Percentiles rank a stretch among this genome's conserved stretches.
These are phyloP conservation scores for Steinernema hermaphroditum DNA, from an alignment of 2,888 invertebrate genomes.

Conservation along the genomic window DNA sequence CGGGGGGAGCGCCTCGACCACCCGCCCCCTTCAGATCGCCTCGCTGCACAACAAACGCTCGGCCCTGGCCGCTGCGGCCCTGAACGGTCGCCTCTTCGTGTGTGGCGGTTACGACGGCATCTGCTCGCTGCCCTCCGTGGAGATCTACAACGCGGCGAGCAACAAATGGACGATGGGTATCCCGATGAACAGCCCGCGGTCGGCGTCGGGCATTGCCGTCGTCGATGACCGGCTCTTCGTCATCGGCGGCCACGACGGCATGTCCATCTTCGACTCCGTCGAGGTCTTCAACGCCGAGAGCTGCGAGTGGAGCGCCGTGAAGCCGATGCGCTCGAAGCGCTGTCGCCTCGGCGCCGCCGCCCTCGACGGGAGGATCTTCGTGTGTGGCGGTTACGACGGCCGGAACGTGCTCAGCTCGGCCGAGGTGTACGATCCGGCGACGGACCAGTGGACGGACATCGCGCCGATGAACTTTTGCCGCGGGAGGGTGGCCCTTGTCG, in stretches of 20 bases:
- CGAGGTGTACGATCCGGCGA: constrained; percentile 70
- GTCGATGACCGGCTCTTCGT: constrained; percentile 68
- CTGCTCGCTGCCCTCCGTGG: constrained; percentile 78
- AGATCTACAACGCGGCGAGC: constrained; percentile 68
- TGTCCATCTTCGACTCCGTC: constrained; percentile 74
- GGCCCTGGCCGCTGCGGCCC: constrained; percentile 51
- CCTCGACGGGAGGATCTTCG: constrained; percentile 80
- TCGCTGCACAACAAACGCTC: constrained; percentile 56
- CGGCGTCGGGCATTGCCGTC: constrained; percentile 69
- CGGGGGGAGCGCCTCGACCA: neutral
- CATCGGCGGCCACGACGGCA: constrained; percentile 83
- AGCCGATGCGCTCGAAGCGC: constrained; percentile 79
- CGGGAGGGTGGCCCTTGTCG: constrained; percentile 54
- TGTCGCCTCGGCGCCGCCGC: constrained; percentile 83
- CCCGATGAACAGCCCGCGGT: constrained; percentile 68
- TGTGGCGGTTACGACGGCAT: constrained; percentile 68
- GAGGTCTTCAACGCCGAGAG: constrained; percentile 79
- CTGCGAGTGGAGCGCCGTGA: constrained; percentile 77
- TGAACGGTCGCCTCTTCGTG: constrained; percentile 51
- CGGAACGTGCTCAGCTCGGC: constrained; percentile 80
- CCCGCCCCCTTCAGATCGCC: constrained; percentile 41
- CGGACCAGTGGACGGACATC: constrained; percentile 75
- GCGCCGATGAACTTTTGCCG: constrained; percentile 80
- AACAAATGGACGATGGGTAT: constrained; percentile 67
- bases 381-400: constrained; percentile 82